Evolutionary conservation across 1,140 invertebrate genomes (phyloP), one percentile per base, ranked within the genome.

Genomic region (Atta colombica): DNA sequence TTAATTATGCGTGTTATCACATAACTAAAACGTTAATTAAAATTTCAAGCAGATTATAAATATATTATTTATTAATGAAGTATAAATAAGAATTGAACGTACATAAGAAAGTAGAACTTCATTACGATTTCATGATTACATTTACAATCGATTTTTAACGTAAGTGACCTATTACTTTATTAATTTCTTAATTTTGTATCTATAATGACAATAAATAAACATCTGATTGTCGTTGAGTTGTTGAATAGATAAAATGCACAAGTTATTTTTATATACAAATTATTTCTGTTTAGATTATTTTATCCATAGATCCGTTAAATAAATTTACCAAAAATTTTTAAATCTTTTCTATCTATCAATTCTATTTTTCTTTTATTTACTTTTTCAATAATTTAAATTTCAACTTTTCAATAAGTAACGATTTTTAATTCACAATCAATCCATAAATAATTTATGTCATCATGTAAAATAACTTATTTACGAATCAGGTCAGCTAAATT

Each of bases 61-160:
- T 55, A 53, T 6, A 60, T 61, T 71, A 45, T 60, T 60, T 60
- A 72, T 72, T 51, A 6, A 72, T 82, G 25, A 72, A 49, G 16
- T 1, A 3, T 60, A 72, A 25, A 82, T 60, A 60, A 82, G 10
- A 82, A 72, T 28, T 10, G 25, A n/a, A 10, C 4, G 0, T 2
- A 7, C 31, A 45, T 4, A 58, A 72, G 39, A 68, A 82, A 72
- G 0, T 72, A 45, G 35, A 49, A 82, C 25, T 72, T 78, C 5
- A 16, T 53, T 71, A 16, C 21, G 28, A 69, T 16, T 10, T 55
- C 5, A 10, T 31, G 49, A 80, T 68, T 39, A 25, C 5, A 25
- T 80, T 68, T 28, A 7, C 2, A 53, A 68, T 80, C 45, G 31
- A 69, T 68, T 68, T 68, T 80, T 58, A 35, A n/a, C 49, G 1